Evolutionary conservation across 2,888 invertebrate genomes (phyloP).

Genomic region (Parnassius smintheus): DNA sequence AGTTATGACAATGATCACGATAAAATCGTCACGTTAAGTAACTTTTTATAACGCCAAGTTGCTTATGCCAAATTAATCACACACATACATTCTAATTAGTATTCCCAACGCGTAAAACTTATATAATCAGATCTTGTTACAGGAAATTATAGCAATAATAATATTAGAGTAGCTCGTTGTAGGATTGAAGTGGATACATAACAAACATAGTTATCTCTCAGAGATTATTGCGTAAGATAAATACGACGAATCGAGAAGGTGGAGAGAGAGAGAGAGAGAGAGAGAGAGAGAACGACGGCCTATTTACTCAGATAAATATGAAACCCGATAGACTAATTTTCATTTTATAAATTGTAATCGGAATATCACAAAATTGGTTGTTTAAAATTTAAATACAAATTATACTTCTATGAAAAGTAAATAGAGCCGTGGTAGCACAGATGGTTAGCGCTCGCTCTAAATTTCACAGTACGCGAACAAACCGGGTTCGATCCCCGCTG

Average conservation of each 20-base stretch:
- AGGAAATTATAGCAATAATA: constrained; percentile 28
- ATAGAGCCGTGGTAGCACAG: too few species aligned
- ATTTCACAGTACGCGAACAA: too few species aligned
- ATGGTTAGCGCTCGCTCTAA: too few species aligned
- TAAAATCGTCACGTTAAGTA: too few species aligned
- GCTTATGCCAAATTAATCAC: not conserved
- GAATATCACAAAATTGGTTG: too few species aligned
- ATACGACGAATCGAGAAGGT: constrained; percentile 3
- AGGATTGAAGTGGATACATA: constrained; percentile 43
- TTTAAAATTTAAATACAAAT: too few species aligned
- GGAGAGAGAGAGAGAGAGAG: not conserved
- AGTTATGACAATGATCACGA: too few species aligned
- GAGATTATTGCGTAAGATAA: constrained; percentile 27
- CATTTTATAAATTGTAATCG: too few species aligned
- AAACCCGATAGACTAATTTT: too few species aligned
- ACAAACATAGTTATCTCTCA: constrained; percentile 46
- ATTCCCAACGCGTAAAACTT: constrained; percentile 5
- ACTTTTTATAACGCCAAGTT: too few species aligned
- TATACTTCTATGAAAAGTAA: too few species aligned
- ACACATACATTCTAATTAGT: not conserved
- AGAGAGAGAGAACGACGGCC: not conserved
- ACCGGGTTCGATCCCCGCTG: too few species aligned
- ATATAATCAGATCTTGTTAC: constrained; percentile 24
- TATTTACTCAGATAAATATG: constrained; percentile 2
- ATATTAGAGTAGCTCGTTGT: constrained; percentile 28